Conservation (phyloP, 2,113 vertebrate genomes). For the Panurus biarmicus region DNA sequence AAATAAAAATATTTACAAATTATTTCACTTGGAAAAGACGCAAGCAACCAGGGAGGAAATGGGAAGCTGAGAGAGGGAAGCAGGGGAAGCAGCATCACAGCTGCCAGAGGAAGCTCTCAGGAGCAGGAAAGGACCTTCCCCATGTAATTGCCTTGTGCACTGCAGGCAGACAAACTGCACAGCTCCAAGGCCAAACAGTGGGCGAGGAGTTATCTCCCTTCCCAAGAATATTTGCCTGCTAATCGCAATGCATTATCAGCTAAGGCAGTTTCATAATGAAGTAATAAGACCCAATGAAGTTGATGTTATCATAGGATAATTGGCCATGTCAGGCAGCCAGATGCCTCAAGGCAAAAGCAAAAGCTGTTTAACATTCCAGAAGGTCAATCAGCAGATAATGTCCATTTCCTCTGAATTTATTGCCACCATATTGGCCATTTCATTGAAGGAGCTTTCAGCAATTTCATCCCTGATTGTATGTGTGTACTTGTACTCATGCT, state of each 20-base stretch:
- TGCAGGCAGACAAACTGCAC: background rate
- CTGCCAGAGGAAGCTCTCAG: background rate
- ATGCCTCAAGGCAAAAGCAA: constrained; percentile 43
- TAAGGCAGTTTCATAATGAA: constrained; percentile 53
- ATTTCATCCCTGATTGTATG: too few species aligned
- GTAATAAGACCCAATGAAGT: constrained; percentile 40
- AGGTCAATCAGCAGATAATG: constrained; percentile 55
- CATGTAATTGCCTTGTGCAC: background rate
- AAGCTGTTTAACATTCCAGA: constrained; percentile 36
- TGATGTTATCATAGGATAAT: constrained; percentile 60
- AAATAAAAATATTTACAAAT: background rate
- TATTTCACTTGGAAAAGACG: background rate
- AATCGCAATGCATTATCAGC: background rate
- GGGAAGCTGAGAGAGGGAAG: background rate
- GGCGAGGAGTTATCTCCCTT: background rate
- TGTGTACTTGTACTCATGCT: too few species aligned
- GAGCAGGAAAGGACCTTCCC: background rate
- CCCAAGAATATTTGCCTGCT: background rate
- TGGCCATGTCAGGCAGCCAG: constrained; percentile 47
- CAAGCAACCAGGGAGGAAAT: background rate
- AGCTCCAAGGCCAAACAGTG: background rate
- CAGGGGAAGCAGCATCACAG: background rate
- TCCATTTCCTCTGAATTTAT: constrained; percentile 45
- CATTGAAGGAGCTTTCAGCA: background rate
- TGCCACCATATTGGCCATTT: background rate